A percentile compares a stretch with the other conserved stretches of the same genome.
Evolutionary conservation across 2,797 vertebrate species (phyloP).

Genomic region (Petrocephalus sullivani): DNA sequence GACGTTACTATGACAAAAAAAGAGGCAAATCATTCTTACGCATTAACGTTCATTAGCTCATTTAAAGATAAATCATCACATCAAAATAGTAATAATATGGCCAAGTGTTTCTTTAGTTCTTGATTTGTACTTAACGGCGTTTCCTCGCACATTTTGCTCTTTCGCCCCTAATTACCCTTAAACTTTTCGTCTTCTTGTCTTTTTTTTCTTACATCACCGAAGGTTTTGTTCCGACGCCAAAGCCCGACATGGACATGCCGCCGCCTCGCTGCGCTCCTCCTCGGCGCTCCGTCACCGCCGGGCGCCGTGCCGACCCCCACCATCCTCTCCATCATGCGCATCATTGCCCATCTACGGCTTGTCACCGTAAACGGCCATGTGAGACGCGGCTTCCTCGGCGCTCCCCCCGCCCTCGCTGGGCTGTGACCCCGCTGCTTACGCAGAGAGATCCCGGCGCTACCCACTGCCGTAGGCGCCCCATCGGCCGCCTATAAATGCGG

Average conservation of each 20-base stretch:
- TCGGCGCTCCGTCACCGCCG: constrained; percentile 56
- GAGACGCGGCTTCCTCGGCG: neutral
- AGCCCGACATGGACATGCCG: constrained; percentile 29
- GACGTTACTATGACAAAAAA: neutral
- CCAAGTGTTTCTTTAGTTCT: neutral
- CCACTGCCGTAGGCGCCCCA: constrained; percentile 67
- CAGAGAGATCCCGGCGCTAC: constrained; percentile 67
- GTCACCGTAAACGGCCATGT: neutral
- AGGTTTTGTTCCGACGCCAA: constrained; percentile 35
- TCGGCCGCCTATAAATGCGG: constrained; percentile 59
- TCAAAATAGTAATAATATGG: neutral
- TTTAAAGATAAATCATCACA: neutral
- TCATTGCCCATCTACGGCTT: constrained; percentile 29
- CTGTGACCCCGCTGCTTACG: constrained; percentile 66
- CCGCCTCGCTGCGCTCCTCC: constrained; percentile 47
- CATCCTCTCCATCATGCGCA: constrained; percentile 34
- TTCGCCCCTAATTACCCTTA: neutral
- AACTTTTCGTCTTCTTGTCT: neutral
- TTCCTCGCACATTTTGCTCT: neutral
- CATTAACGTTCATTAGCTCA: neutral
- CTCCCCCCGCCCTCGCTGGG: constrained; percentile 52
- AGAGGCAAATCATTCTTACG: neutral
- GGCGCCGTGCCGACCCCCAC: constrained; percentile 49
- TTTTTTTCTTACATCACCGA: constrained; percentile 26
- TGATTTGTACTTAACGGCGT: neutral